Conservation (phyloP, 1,140 invertebrate species). For the Pseudomyrmex flavicornis region DNA sequence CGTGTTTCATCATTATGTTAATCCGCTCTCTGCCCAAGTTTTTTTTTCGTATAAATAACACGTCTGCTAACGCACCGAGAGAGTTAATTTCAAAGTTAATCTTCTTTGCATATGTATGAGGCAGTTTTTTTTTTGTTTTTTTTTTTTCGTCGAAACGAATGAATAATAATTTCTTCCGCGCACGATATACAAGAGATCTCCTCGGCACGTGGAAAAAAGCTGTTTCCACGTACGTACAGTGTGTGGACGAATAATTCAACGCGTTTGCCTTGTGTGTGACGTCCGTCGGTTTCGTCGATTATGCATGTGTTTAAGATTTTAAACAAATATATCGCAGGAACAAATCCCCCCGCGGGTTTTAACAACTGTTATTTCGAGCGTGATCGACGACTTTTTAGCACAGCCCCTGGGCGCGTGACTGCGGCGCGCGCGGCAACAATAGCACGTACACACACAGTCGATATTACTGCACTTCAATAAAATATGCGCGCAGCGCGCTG, state of each 20-base stretch:
- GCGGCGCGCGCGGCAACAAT: neutral
- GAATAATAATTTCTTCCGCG: too few relatives aligned
- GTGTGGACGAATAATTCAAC: neutral
- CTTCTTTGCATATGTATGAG: neutral
- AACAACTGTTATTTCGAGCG: conserved; percentile 15
- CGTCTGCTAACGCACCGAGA: neutral
- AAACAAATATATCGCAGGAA: neutral
- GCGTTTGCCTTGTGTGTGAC: neutral
- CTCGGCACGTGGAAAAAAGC: too few relatives aligned
- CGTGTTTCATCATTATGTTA: neutral
- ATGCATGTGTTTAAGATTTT: neutral
- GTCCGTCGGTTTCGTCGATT: neutral
- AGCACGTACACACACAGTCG: neutral
- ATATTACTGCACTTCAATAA: conserved; percentile 47
- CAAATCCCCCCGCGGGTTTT: conserved; percentile 9
- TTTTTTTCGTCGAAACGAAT: neutral
- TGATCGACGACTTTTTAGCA: conserved; percentile 22
- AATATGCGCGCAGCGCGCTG: conserved; percentile 1
- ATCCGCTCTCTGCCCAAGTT: neutral
- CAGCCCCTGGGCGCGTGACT: neutral
- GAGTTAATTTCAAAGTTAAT: too few relatives aligned
- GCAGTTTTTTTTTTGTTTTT: neutral
- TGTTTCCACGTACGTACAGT: too few relatives aligned
- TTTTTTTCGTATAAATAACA: neutral
- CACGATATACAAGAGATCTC: too few relatives aligned